Conservation (phyloP, 2,797 vertebrate genomes). For the Xenentodon cancila region DNA sequence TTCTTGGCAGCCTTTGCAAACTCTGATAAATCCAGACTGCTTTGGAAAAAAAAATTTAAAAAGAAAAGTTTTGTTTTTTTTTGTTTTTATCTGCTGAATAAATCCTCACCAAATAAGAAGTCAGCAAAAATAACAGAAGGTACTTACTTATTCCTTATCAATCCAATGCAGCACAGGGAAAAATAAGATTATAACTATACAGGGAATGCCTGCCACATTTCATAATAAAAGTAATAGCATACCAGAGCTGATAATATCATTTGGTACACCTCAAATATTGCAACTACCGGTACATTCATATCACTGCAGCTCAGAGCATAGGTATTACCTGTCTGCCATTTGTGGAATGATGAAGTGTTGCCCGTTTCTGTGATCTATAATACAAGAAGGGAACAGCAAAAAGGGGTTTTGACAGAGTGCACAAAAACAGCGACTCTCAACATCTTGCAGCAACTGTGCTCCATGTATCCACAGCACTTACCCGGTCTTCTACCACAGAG, state of each 20-base stretch:
- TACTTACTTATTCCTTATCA: slow-evolving; percentile 86
- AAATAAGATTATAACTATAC: slow-evolving; percentile 41
- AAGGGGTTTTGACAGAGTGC: neutral
- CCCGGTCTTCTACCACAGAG: slow-evolving; percentile 97
- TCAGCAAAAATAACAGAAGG: slow-evolving; percentile 1
- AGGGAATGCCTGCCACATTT: neutral
- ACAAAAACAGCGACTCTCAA: neutral
- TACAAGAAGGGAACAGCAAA: slow-evolving; percentile 7
- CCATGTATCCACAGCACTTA: slow-evolving; percentile 59
- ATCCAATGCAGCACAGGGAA: slow-evolving; percentile 63
- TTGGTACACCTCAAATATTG: neutral
- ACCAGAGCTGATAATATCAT: neutral
- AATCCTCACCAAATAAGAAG: neutral
- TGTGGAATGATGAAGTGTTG: slow-evolving; percentile 99
- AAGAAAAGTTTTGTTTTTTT: neutral
- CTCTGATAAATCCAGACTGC: slow-evolving; percentile 97
- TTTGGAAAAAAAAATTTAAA: slow-evolving; percentile 55
- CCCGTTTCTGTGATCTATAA: slow-evolving; percentile 93
- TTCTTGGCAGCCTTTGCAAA: slow-evolving; percentile 98
- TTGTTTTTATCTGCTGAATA: neutral
- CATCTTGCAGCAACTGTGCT: neutral
- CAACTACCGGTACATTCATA: neutral
- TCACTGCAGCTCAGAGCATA: neutral
- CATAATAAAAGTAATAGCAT: neutral
- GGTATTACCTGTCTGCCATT: slow-evolving; percentile 97